These are phyloP conservation scores for Hypselothyrea guttata DNA, from an alignment of 2,888 invertebrate genomes.

Conservation along the genomic window DNA sequence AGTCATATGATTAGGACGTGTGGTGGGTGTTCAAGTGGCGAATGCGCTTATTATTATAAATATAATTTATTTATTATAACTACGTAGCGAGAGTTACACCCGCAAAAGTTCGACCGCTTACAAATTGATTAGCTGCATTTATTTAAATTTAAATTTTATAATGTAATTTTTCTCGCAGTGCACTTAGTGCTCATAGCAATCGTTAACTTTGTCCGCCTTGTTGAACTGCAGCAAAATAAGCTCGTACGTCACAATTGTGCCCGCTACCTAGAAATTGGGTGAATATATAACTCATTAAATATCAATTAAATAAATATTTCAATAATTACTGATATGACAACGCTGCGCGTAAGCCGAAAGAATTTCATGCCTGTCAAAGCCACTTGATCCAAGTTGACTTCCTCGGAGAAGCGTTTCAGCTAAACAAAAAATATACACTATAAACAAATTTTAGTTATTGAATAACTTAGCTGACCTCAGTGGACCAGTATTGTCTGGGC, in stretches of 20 bases:
- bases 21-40: too few species aligned
- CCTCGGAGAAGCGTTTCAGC: conserved; percentile 81
- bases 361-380: conserved; percentile 81
- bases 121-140: too few species aligned
- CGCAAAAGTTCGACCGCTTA: too few species aligned
- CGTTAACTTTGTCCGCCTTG: conserved; percentile 74
- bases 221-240: conserved; percentile 84
- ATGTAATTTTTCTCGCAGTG: too few species aligned
- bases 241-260: conserved; percentile 85
- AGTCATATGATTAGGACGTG: too few species aligned
- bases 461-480: conserved; percentile 79
- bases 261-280: conserved; percentile 82
- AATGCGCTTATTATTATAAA: too few species aligned
- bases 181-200: conserved; percentile 56
- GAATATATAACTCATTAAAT: conserved; percentile 1
- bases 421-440: conserved; percentile 33
- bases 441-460: not conserved
- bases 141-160: too few species aligned
- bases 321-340: conserved; percentile 75
- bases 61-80: too few species aligned
- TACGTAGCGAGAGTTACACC: too few species aligned
- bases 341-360: conserved; percentile 79
- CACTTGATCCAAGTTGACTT: conserved; percentile 79
- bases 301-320: not conserved
- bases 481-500: conserved; percentile 82